These are phyloP conservation scores for Steatocranus sp. DNA, from an alignment of 2,797 vertebrate genomes.

Conservation along the genomic window DNA sequence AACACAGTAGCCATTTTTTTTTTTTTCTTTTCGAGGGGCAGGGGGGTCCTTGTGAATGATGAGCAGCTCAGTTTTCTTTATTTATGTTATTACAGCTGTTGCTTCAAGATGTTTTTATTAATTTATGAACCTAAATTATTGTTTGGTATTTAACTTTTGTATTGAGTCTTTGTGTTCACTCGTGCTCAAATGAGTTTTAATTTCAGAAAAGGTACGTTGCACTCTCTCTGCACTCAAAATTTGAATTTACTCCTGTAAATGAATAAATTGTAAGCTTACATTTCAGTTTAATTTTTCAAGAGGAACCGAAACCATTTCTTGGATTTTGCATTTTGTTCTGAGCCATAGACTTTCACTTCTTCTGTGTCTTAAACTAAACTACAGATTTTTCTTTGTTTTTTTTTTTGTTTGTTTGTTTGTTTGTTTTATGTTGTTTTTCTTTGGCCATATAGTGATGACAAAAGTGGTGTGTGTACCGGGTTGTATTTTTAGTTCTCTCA, in stretches of 20 bases:
- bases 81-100: constrained; percentile 67
- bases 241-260: constrained; percentile 32
- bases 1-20: constrained; percentile 43
- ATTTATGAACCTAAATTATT: constrained; percentile 81
- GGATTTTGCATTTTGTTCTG: constrained; percentile 41
- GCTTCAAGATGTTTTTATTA: constrained; percentile 66
- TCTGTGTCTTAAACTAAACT: constrained; percentile 44
- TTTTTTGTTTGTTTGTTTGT: no score
- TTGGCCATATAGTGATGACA: constrained; percentile 2
- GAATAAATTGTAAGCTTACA: constrained; percentile 28
- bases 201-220: constrained; percentile 32
- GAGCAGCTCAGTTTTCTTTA: constrained; percentile 66
- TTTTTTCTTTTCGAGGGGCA: rapidly evolving
- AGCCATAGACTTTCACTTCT: constrained; percentile 52
- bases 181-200: constrained; percentile 28
- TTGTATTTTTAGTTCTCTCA: constrained; percentile 19
- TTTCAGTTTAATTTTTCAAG: constrained; percentile 43
- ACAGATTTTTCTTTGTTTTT: constrained; percentile 5
- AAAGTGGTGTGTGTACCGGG: neutral
- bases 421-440: neutral
- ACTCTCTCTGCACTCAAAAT: constrained; percentile 30
- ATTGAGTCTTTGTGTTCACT: constrained; percentile 46
- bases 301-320: constrained; percentile 40
- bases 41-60: constrained; percentile 38
- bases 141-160: constrained; percentile 69